phyloP scores from a whole-genome alignment of 1,140 invertebrate species.

The Drosophila orosa region DNA sequence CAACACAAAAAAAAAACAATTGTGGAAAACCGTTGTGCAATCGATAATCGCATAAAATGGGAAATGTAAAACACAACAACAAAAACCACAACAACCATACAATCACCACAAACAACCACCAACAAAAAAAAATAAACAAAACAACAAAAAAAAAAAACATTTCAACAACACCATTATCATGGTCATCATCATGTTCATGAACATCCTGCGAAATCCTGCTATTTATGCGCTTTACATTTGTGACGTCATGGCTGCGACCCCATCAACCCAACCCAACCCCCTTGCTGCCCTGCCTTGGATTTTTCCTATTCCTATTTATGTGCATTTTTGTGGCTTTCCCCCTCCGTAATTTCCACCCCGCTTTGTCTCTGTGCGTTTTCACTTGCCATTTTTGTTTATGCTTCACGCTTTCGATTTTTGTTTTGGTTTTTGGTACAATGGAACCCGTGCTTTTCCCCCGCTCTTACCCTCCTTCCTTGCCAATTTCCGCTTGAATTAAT shows the following conservation, averaged over 20 bases:
- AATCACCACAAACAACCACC: slow-evolving; percentile 60
- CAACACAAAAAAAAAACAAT: slow-evolving; percentile 34
- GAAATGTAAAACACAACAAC: slow-evolving; percentile 38
- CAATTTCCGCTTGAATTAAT: slow-evolving; percentile 82
- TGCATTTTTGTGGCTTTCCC: slow-evolving; percentile 76
- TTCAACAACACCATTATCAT: slow-evolving; percentile 59
- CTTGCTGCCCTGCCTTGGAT: neutral
- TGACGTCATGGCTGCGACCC: slow-evolving; percentile 64
- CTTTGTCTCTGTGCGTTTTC: slow-evolving; percentile 63
- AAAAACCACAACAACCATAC: slow-evolving; percentile 42
- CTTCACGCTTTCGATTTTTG: slow-evolving; percentile 79
- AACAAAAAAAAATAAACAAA: slow-evolving; percentile 26
- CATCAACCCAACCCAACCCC: neutral
- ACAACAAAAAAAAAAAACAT: slow-evolving; percentile 43
- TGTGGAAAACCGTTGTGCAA: slow-evolving; percentile 53
- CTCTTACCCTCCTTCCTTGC: slow-evolving; percentile 37
- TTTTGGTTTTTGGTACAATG: slow-evolving; percentile 49
- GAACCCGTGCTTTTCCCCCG: slow-evolving; percentile 3
- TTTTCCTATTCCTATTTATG: slow-evolving; percentile 70
- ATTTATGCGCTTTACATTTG: slow-evolving; percentile 72
- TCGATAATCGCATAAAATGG: slow-evolving; percentile 45
- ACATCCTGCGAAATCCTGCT: slow-evolving; percentile 75
- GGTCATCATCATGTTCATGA: slow-evolving; percentile 61
- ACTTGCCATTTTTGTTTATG: slow-evolving; percentile 69
- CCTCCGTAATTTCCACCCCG: slow-evolving; percentile 12